Evolutionary conservation across 2,113 vertebrate genomes (phyloP), one percentile per base, ranked within the genome.

Genomic region (Acinonyx jubatus): DNA sequence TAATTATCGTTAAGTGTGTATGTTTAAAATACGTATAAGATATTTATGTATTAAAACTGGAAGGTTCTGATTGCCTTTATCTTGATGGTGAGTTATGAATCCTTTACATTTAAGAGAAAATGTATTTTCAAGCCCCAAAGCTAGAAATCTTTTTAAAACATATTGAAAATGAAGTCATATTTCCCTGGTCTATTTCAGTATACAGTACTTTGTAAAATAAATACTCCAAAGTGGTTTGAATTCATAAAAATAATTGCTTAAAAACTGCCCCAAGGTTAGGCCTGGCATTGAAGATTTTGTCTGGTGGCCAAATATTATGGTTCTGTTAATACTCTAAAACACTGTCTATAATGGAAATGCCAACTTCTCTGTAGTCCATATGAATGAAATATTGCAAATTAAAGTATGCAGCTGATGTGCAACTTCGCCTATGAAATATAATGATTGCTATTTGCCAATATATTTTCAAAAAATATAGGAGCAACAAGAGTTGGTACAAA

Each of bases 271-370:
- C 52, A 69, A 96, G 86, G 87, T 93, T 96, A 85, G 80, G 31
- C 36, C 71, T 82, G 52, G 45, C 78, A 96, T 52, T 97, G 74
- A 45, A 97, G 61, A 97, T 94, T 97, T 98, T 97, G 76, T 92
- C 61, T 97, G 38, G 52, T 89, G 57, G 80, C 90, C 96, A 96
- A 96, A 96, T 98, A 92, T 91, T 97, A 95, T 82, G 87, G 76
- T 82, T 84, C 83, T 85, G 21, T 87, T 96, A 98, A 98, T 98
- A 95, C 86, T 97, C 90, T 89, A 98, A 98, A 97, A 82, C 94
- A 96, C 50, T 71, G 68, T 93, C 97, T 97, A 55, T 96, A 97
- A 57, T 76, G 73, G 61, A 98, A 89, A 91, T 94, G 76, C 63
- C 93, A 97, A 74, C 79, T 45, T 85, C 52, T 81, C 76, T 94